phyloP scores from a whole-genome alignment of 2,797 vertebrate genomes.

The Labroides dimidiatus region DNA sequence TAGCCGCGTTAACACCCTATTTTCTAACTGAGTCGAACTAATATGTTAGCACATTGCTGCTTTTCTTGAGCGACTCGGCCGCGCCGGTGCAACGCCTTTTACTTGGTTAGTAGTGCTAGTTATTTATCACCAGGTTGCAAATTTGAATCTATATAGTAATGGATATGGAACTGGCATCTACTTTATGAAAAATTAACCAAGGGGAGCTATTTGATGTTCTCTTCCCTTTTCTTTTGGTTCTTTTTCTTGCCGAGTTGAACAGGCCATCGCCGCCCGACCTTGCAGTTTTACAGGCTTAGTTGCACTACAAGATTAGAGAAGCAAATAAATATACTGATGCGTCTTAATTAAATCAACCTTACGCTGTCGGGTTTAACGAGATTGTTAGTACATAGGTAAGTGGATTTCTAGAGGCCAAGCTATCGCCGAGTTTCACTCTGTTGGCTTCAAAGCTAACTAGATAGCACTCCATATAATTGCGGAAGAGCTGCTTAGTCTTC shows the following conservation, averaged over 20 bases:
- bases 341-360: constrained; percentile 68
- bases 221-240: neutral
- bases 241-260: constrained; percentile 37
- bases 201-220: constrained; percentile 32
- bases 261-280: constrained; percentile 79
- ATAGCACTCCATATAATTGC: constrained; percentile 71
- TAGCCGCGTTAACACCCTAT: constrained; percentile 62
- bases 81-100: constrained; percentile 47
- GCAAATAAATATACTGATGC: constrained; percentile 19
- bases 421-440: constrained; percentile 32
- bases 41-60: constrained; percentile 56
- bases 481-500: constrained; percentile 72
- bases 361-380: constrained; percentile 71
- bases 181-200: constrained; percentile 10
- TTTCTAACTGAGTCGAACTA: constrained; percentile 36
- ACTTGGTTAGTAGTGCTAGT: constrained; percentile 12
- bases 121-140: neutral
- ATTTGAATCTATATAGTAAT: neutral
- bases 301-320: constrained; percentile 16
- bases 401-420: constrained; percentile 70
- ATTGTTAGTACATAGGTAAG: constrained; percentile 75
- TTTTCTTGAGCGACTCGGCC: constrained; percentile 44
- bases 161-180: neutral
- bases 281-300: constrained; percentile 52
- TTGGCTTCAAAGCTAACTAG: constrained; percentile 64